Conservation (phyloP, 2,797 vertebrate species). For the Nannoperca australis region DNA sequence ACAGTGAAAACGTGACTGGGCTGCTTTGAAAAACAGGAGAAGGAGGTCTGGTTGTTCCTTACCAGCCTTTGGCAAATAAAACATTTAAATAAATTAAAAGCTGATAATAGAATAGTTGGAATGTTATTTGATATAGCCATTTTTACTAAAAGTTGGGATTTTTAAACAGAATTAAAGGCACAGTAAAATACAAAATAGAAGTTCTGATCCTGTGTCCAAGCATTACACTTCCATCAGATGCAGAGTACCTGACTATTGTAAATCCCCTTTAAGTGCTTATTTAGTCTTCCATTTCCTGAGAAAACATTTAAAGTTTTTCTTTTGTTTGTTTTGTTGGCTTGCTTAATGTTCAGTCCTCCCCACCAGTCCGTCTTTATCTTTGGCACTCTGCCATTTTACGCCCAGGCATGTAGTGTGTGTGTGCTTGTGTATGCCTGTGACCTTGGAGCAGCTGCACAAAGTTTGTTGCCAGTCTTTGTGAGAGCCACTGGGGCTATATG, state of each 20-base stretch:
- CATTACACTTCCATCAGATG: conserved; percentile 4
- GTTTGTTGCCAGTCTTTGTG: conserved; percentile 44
- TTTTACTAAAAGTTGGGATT: background rate
- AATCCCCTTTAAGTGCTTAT: conserved; percentile 6
- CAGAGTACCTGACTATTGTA: conserved; percentile 4
- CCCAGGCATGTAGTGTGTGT: conserved; percentile 10
- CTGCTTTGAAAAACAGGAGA: conserved; percentile 27
- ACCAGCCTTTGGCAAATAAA: background rate
- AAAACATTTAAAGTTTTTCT: background rate
- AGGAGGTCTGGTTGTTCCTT: background rate
- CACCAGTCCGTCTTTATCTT: conserved; percentile 7
- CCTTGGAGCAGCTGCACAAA: conserved; percentile 51
- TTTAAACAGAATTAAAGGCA: background rate
- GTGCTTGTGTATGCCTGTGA: conserved; percentile 36
- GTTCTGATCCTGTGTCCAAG: background rate
- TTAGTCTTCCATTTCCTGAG: conserved; percentile 18
- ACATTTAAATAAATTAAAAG: background rate
- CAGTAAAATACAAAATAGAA: background rate
- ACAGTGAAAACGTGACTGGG: conserved; percentile 37
- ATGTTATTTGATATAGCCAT: background rate
- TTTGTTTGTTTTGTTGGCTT: background rate
- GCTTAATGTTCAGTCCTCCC: conserved; percentile 18
- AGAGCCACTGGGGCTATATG: conserved; percentile 45
- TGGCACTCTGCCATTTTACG: conserved; percentile 32
- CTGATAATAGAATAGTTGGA: background rate